Evolutionary conservation across 2,113 vertebrate genomes (phyloP), one percentile per base, ranked within the genome.

Genomic region (Helogale parvula): DNA sequence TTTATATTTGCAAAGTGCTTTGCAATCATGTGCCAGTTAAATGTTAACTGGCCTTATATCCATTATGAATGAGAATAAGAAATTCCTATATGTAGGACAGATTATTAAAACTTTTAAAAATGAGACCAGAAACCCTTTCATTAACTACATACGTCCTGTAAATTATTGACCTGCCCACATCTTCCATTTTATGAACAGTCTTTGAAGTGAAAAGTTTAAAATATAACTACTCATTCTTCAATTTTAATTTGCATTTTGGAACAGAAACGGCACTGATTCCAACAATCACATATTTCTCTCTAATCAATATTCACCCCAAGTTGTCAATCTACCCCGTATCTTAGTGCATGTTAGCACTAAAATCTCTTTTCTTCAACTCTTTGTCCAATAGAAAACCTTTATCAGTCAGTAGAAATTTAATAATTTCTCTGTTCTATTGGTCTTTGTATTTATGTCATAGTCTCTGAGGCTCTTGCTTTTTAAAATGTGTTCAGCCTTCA

Each of bases 1-100:
- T 97, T 98, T 97, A 96, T 93, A 95, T 97, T 97, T 97, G 85
- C 74, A 97, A 97, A 97, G 90, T 97, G 83, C 85, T 97, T 98
- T 97, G 80, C 47, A 95, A 89, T 88, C 21, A 3, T 95, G 72
- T 82, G 95, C 82, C 95, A 97, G 77, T 95, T 93, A 97, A 97
- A 97, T 97, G 93, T 95, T 97, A 98, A 97, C 85, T 66, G 68
- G 86, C 21, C 54, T 94, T 86, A 54, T 74, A 71, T 88, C 63
- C 69, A 98, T 96, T 97, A 96, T 69, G 54, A 41, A 90, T 85
- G 47, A 97, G 71, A 94, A 89, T 96, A 93, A 93, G 57, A 94
- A 95, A 98, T 93, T 93, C 21, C 72, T 82, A 50, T 85, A 82
- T 90, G 45, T 65, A 96, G 50, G 65, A 96, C 71, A 95, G 87